Evolutionary conservation across 2,113 vertebrate genomes (phyloP).

Genomic region (Oenanthe oenanthe): DNA sequence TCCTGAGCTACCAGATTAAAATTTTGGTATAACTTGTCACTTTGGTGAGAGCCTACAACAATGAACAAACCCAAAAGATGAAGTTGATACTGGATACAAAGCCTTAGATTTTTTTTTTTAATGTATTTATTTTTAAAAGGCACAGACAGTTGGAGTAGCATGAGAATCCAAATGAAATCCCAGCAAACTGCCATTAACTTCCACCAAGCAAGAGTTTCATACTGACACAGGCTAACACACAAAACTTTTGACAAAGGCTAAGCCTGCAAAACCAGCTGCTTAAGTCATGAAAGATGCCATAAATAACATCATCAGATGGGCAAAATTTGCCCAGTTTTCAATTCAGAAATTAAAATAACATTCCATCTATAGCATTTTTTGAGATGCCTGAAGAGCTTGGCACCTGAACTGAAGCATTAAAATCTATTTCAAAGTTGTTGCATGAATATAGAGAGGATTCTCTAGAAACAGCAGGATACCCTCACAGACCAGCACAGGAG

Average conservation of each 20-base stretch:
- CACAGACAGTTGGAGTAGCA: not conserved
- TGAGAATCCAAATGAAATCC: not conserved
- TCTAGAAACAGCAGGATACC: not conserved
- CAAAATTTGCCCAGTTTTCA: not conserved
- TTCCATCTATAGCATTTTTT: not conserved
- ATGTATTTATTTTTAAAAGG: not conserved
- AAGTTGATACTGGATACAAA: not conserved
- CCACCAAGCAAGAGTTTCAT: not conserved
- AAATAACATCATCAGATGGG: not conserved
- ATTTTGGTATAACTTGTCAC: not conserved
- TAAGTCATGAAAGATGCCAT: not conserved
- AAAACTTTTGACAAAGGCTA: not conserved
- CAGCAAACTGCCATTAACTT: not conserved
- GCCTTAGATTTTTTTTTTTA: not conserved
- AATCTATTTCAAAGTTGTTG: not conserved
- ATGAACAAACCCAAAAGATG: not conserved
- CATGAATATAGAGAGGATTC: not conserved
- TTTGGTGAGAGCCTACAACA: not conserved
- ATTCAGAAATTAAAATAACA: not conserved
- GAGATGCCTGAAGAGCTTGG: not conserved
- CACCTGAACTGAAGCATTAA: not conserved
- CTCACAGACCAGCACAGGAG: not conserved
- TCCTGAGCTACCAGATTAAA: not conserved
- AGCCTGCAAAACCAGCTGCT: not conserved
- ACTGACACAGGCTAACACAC: not conserved